Base-by-base conservation (phyloP, 1,140 invertebrate genomes). In the Ceratina calcarata region DNA sequence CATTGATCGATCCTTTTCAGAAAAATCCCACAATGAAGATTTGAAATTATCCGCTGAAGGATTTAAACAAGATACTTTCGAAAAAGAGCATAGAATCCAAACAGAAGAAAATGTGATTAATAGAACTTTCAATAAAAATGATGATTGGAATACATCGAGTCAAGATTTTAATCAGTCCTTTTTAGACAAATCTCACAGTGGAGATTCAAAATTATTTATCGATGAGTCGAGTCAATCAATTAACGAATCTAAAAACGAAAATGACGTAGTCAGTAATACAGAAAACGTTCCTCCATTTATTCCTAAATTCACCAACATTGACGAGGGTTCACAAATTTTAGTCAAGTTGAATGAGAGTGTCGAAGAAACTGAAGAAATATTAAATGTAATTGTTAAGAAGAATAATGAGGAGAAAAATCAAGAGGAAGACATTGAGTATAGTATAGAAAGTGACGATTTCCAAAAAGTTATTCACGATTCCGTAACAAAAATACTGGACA, bases 321-420 rank as follows among this genome's bases (percentile, higher is more conserved):
- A n/a, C 2, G 32, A 37, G 32, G 32, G 32, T 37, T 37, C 32
- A 37, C 32, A 3, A 6, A 6, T 6, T 37, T 37, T 55, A 55
- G 10, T 10, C 3, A 18, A 55, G 12, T 13, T 15, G 12, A 55
- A 57, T n/a, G 16, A 57, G 15, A 57, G 16, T n/a, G 64, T 74
- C 24, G 75, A 74, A 10, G 85, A 80, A 22, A 69, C 87, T n/a
- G 86, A 89, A 16, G 88, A 89, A 53, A 87, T 90, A 57, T 62
- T 90, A 37, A 82, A 89, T 62, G 87, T 89, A 68, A 89, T 90
- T 18, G 83, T 82, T 61, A 78, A 78, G 8, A 86, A 90, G 45
- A 89, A 78, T 13, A 71, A 83, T 37, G 62, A 74, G 22, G 81
- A 32, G 27, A 32, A 32, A 32, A 4, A 32, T 32, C 2, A 80